Conservation (phyloP, 2,888 invertebrate genomes). For the Nemurella pictetii region DNA sequence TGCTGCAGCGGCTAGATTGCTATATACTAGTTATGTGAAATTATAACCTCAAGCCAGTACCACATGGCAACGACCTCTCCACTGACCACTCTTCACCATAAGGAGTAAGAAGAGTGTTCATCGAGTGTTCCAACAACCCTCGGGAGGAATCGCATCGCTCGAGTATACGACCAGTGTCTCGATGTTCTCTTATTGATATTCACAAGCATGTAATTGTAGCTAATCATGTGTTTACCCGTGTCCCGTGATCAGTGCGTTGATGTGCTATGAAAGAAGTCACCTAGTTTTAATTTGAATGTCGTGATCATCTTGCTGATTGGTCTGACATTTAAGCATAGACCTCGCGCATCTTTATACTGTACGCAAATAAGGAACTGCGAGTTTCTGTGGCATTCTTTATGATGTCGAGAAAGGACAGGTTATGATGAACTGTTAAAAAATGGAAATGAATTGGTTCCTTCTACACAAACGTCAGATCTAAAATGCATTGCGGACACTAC, state of each 20-base stretch:
- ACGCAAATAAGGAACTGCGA: neutral
- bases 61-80: neutral
- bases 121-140: neutral
- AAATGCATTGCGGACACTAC: neutral
- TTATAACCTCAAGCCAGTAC: neutral
- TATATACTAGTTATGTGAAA: neutral
- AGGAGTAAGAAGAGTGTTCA: neutral
- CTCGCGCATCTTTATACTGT: neutral
- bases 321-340: neutral
- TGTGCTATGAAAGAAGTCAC: neutral
- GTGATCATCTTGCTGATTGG: neutral
- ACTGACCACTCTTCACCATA: no score
- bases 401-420: no score
- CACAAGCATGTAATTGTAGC: neutral
- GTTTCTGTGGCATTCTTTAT: neutral
- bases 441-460: neutral
- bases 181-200: neutral
- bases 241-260: neutral
- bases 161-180: neutral
- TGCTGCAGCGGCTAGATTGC: neutral
- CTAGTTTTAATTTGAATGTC: neutral
- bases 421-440: no score
- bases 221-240: neutral
- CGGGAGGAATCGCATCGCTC: neutral
- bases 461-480: neutral